Evolutionary conservation across 2,888 invertebrate species (phyloP), one percentile per base, ranked within the genome.

Genomic region (Erpobdella octoculata): DNA sequence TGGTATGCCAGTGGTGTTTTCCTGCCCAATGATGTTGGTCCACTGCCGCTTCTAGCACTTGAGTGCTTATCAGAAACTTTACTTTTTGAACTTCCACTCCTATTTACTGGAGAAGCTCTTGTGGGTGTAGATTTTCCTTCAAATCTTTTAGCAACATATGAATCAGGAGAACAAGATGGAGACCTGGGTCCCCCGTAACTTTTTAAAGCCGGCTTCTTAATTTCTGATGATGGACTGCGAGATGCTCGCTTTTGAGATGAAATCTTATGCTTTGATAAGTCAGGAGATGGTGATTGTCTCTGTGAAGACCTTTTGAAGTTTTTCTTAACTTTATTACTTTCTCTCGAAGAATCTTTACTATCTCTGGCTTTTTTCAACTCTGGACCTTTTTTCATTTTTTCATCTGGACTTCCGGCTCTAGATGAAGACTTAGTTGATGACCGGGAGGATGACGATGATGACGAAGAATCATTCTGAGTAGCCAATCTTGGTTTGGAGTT

Each of bases 1-100:
- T 69, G 69, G 48, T 69, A 69, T 18, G 69, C 69, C 58, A 69
- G 58, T 5, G 69, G 69, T 21, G 69, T 69, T 28, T 35, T 28
- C 6, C 69, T 21, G 35, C 69, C 62, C 15, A 28, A 28, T 25
- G 53, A 53, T 8, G 53, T 28, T 53, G 21, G 21, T 1, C 21
- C 21, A 53, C 53, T 53, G 21, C 53, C 15, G 8, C n/a, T n/a
- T 41, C 46, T 41, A 15, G 46, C 12, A 15, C 31, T 9, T 35
- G 62, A 62, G 12, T 12, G 31, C 31, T 35, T 8, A 12, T 62
- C 31, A 12, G 62, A 62, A 35, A n/a, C 33, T 35, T 35, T 62
- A 35, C 62, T 62, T 21, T 62, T 62, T 8, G 62, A 62, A 53
- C 53, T 53, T 28, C 21, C 21, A 53, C 53, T 53, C 28, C 53